Evolutionary conservation across 53 echinoderm and acorn worm genomes (phyloP).

Genomic region (Apostichopus leukothele): DNA sequence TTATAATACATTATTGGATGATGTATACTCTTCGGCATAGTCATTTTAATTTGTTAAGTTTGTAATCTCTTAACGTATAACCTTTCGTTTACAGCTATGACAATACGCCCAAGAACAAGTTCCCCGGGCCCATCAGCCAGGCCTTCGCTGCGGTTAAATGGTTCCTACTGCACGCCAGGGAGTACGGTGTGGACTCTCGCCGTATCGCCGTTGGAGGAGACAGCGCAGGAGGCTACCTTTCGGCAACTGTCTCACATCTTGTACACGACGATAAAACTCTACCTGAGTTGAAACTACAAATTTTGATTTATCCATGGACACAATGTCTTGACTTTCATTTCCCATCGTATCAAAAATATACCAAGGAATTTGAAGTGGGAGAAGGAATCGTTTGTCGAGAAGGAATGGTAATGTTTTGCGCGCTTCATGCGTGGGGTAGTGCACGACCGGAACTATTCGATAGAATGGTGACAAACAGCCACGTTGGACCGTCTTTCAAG

Average conservation of each 20-base stretch:
- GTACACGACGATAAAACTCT: slow-evolving; percentile 56
- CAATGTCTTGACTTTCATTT: slow-evolving; percentile 65
- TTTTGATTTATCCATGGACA: slow-evolving; percentile 54
- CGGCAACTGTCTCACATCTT: slow-evolving; percentile 62
- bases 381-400: background rate
- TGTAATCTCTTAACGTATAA: too few relatives aligned
- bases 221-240: slow-evolving; percentile 79
- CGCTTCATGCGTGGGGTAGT: background rate
- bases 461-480: slow-evolving; percentile 52
- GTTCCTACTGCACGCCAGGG: slow-evolving; percentile 64
- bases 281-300: slow-evolving; percentile 55
- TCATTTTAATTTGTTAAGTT: too few relatives aligned
- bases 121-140: slow-evolving; percentile 62
- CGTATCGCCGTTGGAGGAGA: slow-evolving; percentile 71
- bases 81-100: slow-evolving; percentile 59
- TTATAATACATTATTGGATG: too few relatives aligned
- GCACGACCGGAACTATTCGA: background rate
- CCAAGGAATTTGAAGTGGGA: background rate
- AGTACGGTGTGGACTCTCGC: slow-evolving; percentile 60
- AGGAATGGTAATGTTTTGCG: background rate
- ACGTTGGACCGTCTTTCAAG: slow-evolving; percentile 57
- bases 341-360: slow-evolving; percentile 65
- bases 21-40: too few relatives aligned
- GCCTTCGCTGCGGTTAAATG: slow-evolving; percentile 56
- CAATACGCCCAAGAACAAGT: slow-evolving; percentile 58